Evolutionary conservation across 2,888 invertebrate genomes (phyloP).

Genomic region (Orgyia antiqua): DNA sequence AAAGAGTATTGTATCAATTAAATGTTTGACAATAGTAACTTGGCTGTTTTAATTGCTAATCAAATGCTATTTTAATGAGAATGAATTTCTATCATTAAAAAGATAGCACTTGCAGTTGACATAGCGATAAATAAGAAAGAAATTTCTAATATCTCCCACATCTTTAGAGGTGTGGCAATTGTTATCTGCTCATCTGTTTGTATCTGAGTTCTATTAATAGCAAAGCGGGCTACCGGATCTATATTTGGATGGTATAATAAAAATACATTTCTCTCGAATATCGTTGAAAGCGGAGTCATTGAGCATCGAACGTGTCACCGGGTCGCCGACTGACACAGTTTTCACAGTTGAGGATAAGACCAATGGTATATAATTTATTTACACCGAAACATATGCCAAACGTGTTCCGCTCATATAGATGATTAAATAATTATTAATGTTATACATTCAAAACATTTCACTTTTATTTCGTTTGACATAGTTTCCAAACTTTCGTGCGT

Average conservation of each 20-base stretch:
- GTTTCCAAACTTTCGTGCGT: conserved; percentile 16
- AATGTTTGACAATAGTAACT: too few species aligned
- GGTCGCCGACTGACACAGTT: conserved; percentile 62
- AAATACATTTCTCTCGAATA: conserved; percentile 22
- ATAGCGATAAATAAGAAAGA: too few species aligned
- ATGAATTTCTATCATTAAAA: too few species aligned
- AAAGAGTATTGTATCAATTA: too few species aligned
- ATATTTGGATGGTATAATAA: conserved; percentile 12
- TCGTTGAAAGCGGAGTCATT: conserved; percentile 7
- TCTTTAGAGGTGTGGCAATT: too few species aligned
- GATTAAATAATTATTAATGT: conserved; percentile 15
- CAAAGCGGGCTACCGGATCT: conserved; percentile 13
- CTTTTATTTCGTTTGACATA: conserved; percentile 25
- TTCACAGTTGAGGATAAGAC: conserved; percentile 25
- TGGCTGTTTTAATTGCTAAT: too few species aligned
- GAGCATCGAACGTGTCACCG: conserved; percentile 16
- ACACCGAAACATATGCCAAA: conserved; percentile 25
- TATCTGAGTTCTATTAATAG: conserved; percentile 19
- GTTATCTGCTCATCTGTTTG: too few species aligned
- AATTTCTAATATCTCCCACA: too few species aligned
- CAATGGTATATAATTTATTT: conserved; percentile 48
- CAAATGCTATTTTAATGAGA: too few species aligned
- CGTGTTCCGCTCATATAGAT: conserved; percentile 18
- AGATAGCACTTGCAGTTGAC: too few species aligned
- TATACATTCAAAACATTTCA: conserved; percentile 24